Evolutionary conservation across 2,888 invertebrate genomes (phyloP).

Genomic region (Didymodactylos carnosus): DNA sequence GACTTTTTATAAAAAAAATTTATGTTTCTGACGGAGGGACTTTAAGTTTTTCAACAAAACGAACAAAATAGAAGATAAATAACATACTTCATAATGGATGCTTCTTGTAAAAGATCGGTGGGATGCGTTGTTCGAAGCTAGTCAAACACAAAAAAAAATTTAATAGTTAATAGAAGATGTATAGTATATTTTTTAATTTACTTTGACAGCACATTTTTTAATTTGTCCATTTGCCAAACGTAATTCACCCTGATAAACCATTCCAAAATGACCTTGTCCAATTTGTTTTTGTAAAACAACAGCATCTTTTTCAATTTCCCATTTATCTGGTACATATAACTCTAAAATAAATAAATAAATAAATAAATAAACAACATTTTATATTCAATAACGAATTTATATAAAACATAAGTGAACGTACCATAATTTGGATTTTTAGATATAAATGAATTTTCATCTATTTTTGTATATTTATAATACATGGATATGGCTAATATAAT

Average conservation of each 20-base stretch:
- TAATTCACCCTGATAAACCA: constrained; percentile 4
- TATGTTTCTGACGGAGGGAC: too few relatives aligned
- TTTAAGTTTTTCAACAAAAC: too few relatives aligned
- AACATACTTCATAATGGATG: constrained; percentile 6
- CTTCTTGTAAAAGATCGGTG: constrained; percentile 8
- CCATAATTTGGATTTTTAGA: neutral
- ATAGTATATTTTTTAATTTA: too few relatives aligned
- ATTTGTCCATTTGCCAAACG: neutral
- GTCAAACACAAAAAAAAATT: neutral
- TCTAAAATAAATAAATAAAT: neutral
- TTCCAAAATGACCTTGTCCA: constrained; percentile 4
- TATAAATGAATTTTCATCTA: neutral
- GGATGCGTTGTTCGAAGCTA: constrained; percentile 8
- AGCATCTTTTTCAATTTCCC: constrained; percentile 8
- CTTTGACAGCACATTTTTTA: neutral
- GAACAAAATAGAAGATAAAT: neutral
- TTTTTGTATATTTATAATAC: neutral
- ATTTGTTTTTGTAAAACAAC: neutral
- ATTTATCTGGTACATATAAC: constrained; percentile 1
- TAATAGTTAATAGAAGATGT: neutral
- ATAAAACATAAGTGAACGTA: neutral
- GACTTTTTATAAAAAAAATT: too few relatives aligned
- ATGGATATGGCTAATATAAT: neutral
- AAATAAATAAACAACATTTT: too few relatives aligned
- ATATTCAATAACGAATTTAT: too few relatives aligned